A percentile compares a stretch with the other conserved stretches of the same genome.
phyloP scores from a whole-genome alignment of 2,113 vertebrate genomes.

The Calidris pugnax region DNA sequence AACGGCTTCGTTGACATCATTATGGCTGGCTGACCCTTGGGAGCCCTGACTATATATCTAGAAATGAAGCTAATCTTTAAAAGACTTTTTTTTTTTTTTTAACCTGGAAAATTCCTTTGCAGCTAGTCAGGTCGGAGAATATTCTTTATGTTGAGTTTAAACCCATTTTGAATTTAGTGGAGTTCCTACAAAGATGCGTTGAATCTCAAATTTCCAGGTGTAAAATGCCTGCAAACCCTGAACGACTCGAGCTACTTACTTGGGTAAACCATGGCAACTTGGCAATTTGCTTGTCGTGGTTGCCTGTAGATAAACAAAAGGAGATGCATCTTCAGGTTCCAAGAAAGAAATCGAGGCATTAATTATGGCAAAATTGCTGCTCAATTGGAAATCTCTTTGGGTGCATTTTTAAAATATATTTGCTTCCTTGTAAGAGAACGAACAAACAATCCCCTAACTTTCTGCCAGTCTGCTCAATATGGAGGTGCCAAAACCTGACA shows the following conservation, averaged over 20 bases:
- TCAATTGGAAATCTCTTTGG: not conserved
- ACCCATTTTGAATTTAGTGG: not conserved
- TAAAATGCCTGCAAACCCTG: not conserved
- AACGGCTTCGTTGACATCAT: not conserved
- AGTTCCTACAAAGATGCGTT: not conserved
- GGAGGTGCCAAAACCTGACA: not conserved
- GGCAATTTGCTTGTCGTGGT: not conserved
- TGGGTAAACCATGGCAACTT: not conserved
- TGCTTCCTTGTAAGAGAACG: not conserved
- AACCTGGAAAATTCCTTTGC: not conserved
- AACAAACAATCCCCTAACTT: not conserved
- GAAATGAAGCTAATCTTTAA: not conserved
- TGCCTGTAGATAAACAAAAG: not conserved
- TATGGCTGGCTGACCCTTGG: not conserved
- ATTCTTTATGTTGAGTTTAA: not conserved
- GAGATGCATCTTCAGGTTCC: not conserved
- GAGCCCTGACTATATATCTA: not conserved
- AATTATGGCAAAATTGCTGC: not conserved
- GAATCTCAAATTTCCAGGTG: not conserved
- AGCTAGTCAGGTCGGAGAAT: not conserved
- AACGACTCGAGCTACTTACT: not conserved
- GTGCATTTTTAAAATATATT: not conserved
- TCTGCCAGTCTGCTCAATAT: not conserved
- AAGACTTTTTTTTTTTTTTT: not conserved
- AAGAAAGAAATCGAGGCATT: not conserved